A percentile compares a stretch with the other conserved stretches of the same genome.
These are phyloP conservation scores for Montipora capricornis DNA, from an alignment of 64 coral and sea anemone genomes.

Conservation along the genomic window DNA sequence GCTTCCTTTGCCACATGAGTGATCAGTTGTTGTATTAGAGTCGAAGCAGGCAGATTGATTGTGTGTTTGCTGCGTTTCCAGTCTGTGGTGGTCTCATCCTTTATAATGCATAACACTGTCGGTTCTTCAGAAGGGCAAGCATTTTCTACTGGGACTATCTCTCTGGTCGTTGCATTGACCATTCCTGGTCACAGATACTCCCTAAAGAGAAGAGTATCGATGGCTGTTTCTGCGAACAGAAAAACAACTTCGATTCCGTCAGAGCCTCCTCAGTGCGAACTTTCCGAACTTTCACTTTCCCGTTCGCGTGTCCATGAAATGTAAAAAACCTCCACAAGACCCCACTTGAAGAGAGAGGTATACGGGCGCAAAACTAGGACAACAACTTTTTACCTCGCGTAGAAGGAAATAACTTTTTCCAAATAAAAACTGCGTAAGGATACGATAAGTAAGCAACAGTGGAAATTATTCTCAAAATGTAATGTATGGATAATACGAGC, in stretches of 20 bases:
- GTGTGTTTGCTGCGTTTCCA: conserved; percentile 46
- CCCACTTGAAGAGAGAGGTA: no score
- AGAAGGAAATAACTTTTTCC: no score
- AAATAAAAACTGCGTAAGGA: no score
- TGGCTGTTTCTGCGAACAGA: conserved; percentile 8
- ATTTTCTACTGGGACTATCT: conserved; percentile 56
- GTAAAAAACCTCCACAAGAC: no score
- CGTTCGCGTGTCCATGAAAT: no score
- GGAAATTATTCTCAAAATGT: no score
- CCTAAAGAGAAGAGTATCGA: conserved; percentile 1
- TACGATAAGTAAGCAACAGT: no score
- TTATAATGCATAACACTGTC: conserved; percentile 58
- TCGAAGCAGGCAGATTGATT: conserved; percentile 68
- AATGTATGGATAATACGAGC: not conserved
- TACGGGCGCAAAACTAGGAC: no score
- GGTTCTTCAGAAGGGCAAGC: conserved; percentile 32
- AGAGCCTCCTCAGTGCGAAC: no score
- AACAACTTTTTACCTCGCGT: no score
- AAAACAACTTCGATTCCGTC: not conserved
- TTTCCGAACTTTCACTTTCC: no score
- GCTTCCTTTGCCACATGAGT: conserved; percentile 56
- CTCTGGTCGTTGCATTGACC: conserved; percentile 68
- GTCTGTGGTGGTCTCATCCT: conserved; percentile 61
- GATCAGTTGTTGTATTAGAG: conserved; percentile 37
- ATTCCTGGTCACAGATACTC: conserved; percentile 56